These are phyloP conservation scores for Toxonevra muliebris DNA, from an alignment of 2,888 invertebrate genomes.

Conservation along the genomic window DNA sequence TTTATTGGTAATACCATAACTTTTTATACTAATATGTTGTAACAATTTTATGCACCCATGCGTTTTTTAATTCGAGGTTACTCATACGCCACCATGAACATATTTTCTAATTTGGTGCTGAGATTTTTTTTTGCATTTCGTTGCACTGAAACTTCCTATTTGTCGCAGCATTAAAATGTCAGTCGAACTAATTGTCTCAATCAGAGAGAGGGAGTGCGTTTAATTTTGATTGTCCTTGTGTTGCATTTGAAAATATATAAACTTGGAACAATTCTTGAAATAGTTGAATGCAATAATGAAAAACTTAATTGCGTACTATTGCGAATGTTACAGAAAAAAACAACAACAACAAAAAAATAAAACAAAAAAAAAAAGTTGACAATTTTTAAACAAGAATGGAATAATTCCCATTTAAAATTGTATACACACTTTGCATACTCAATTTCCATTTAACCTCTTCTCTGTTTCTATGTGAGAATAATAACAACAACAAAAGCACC, in stretches of 20 bases:
- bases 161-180: not conserved
- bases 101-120: no score
- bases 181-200: not conserved
- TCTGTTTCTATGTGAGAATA: not conserved
- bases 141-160: not conserved
- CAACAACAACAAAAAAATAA: not conserved
- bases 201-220: not conserved
- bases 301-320: not conserved
- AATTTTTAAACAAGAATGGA: not conserved
- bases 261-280: not conserved
- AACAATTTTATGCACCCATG: no score
- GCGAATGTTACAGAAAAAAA: not conserved
- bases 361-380: not conserved
- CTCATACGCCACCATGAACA: not conserved
- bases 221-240: no score
- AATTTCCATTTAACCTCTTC: not conserved
- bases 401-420: not conserved
- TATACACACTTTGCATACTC: slow-evolving; percentile 1
- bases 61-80: not conserved
- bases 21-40: no score
- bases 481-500: not conserved
- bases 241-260: not conserved
- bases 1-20: no score
- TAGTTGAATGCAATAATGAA: not conserved
- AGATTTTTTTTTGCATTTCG: no score